Percentiles rank a stretch among this genome's conserved stretches.
These are phyloP conservation scores for Lingula anatina DNA, from an alignment of 2,888 invertebrate genomes.

Conservation along the genomic window DNA sequence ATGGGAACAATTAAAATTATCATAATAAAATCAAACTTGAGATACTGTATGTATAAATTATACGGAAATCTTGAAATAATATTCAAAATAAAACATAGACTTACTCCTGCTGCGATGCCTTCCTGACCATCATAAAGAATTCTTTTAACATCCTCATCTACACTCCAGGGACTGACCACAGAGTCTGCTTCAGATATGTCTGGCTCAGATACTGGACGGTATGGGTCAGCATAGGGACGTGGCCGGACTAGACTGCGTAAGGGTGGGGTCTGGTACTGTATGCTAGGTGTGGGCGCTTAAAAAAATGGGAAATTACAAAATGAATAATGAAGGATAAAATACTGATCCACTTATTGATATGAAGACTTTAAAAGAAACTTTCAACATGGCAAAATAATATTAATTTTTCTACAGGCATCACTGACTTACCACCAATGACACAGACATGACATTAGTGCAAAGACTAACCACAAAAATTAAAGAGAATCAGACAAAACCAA, in stretches of 20 bases:
- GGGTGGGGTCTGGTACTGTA: too few species aligned
- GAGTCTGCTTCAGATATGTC: constrained; percentile 19
- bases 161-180: constrained; percentile 36
- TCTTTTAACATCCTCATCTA: constrained; percentile 36
- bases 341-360: not conserved
- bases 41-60: not conserved
- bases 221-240: constrained; percentile 39
- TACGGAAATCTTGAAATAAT: not conserved
- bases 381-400: not conserved
- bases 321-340: too few species aligned
- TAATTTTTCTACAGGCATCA: too few species aligned
- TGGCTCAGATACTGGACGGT: constrained; percentile 12
- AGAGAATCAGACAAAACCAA: not conserved
- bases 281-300: too few species aligned
- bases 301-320: too few species aligned
- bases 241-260: constrained; percentile 10
- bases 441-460: constrained; percentile 5
- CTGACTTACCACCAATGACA: constrained; percentile 6
- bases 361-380: not conserved
- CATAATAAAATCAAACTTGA: constrained; percentile 3
- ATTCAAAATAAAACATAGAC: constrained; percentile 1
- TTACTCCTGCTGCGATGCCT: constrained; percentile 21
- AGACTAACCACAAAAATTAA: not conserved
- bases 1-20: constrained; percentile 3
- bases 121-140: constrained; percentile 33